Evolutionary conservation across 1,140 invertebrate genomes (phyloP), one percentile per base, ranked within the genome.

Genomic region (Brachionus manjavacas): DNA sequence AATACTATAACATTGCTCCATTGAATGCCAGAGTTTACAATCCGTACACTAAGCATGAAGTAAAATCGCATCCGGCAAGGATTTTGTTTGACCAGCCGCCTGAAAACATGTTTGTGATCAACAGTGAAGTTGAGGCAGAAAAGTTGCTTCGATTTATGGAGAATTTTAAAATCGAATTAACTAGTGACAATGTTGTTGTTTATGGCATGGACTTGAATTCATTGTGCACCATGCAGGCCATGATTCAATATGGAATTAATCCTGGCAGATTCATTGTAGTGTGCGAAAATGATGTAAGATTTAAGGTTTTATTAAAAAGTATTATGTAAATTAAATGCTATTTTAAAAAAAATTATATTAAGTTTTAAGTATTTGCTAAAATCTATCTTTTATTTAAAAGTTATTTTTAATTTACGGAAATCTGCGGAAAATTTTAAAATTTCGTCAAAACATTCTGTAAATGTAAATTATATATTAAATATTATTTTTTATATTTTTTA

Each of bases 51-150:
- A 81, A 76, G 49, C 55, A 8, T 85, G 76, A 4, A 84, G 85
- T 12, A 86, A 86, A 25, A 88, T 85, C 64, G 83, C 85, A 74
- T 60, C 87, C 87, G 14, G 86, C 88, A 52, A 85, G 86, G 16
- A 83, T 86, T 7, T 88, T 85, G 43, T 41, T 80, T n/a, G 87
- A 68, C 7, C 55, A 25, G 9, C 85, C 86, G 14, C 89, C 88
- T n/a, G 86, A 85, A 31, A 89, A 89, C 85, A 85, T 90, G 8
- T 89, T 88, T 64, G 79, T 87, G 11, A 83, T 90, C 23, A 90
- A 90, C 87, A 88, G 89, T 86, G 84, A 84, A 8, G 88, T 87
- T 84, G 88, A 90, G 85, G 88, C 88, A 25, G 88, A 87, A 31
- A 86, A 87, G 9, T 85, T 86, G 4, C 86, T 89, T 2, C 87